Percentiles rank a stretch among this genome's conserved stretches.
Evolutionary conservation across 2,797 vertebrate species (phyloP).

Genomic region (Melanotaenia nigrans): DNA sequence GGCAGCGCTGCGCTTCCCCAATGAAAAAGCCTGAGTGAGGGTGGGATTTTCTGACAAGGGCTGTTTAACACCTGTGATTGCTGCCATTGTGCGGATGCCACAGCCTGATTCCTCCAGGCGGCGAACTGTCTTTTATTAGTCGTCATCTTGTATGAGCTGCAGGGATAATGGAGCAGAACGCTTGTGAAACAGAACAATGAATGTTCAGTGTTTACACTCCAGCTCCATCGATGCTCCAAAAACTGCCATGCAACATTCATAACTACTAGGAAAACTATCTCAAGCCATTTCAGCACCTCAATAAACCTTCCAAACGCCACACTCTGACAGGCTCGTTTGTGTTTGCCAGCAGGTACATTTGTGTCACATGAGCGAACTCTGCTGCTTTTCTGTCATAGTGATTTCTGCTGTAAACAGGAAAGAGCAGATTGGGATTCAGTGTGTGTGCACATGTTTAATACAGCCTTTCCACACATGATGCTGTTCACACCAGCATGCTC

Average conservation of each 20-base stretch:
- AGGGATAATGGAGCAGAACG: constrained; percentile 46
- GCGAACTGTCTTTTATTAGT: constrained; percentile 48
- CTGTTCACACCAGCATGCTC: constrained; percentile 40
- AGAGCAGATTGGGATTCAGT: constrained; percentile 44
- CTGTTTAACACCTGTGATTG: constrained; percentile 74
- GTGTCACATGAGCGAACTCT: constrained; percentile 51
- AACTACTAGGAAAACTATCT: constrained; percentile 25
- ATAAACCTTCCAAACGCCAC: constrained; percentile 43
- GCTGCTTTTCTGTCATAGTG: constrained; percentile 59
- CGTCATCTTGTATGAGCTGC: constrained; percentile 38
- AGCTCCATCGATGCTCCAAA: constrained; percentile 10
- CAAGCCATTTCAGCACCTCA: constrained; percentile 22
- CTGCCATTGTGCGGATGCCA: constrained; percentile 44
- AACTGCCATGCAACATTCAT: constrained; percentile 9
- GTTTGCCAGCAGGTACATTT: constrained; percentile 72
- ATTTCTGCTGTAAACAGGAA: constrained; percentile 66
- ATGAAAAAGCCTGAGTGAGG: constrained; percentile 35
- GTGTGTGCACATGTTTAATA: constrained; percentile 21
- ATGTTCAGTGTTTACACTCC: constrained; percentile 16
- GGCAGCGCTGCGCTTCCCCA: constrained; percentile 50
- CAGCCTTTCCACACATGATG: constrained; percentile 30
- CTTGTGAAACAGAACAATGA: constrained; percentile 35
- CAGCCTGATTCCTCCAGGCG: constrained; percentile 36
- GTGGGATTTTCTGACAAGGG: constrained; percentile 53
- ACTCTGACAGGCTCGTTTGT: constrained; percentile 58